A percentile compares a stretch with the other conserved stretches of the same genome.
Conservation (phyloP, 2,888 invertebrate genomes). For the Colletes collaris region DNA sequence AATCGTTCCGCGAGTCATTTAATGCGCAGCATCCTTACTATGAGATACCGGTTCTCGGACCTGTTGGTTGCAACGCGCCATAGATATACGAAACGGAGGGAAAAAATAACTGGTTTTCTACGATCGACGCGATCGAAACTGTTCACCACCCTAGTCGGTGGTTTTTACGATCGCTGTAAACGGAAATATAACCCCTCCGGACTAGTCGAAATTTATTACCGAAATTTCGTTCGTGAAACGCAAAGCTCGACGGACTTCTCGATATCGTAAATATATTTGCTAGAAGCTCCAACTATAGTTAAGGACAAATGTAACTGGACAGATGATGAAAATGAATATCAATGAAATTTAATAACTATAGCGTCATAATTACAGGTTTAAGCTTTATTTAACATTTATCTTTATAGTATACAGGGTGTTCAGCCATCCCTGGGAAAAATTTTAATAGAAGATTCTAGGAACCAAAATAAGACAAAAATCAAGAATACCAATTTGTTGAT, state of each 20-base stretch:
- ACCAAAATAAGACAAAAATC: too few relatives aligned
- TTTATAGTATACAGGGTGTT: too few relatives aligned
- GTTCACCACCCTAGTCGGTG: neutral
- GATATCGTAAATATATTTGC: neutral
- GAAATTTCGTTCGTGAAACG: neutral
- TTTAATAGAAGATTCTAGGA: too few relatives aligned
- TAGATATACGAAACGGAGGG: conserved; percentile 10
- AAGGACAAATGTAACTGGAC: too few relatives aligned
- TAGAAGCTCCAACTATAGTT: neutral
- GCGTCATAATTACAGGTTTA: too few relatives aligned
- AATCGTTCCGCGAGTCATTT: conserved; percentile 46
- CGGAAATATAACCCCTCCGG: neutral
- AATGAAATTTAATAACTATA: too few relatives aligned
- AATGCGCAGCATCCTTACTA: conserved; percentile 44
- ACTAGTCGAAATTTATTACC: conserved; percentile 19
- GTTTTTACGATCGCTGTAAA: conserved; percentile 9
- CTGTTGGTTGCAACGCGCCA: conserved; percentile 45
- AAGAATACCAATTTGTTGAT: too few relatives aligned
- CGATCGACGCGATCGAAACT: conserved; percentile 23
- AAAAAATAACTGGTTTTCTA: conserved; percentile 12
- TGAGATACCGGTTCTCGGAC: conserved; percentile 51
- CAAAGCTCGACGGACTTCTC: neutral
- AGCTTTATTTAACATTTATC: too few relatives aligned
- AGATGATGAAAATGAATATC: too few relatives aligned
- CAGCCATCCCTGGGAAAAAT: too few relatives aligned